Evolutionary conservation across 2,797 vertebrate genomes (phyloP), one percentile per base, ranked within the genome.

Genomic region (Morus bassanus): DNA sequence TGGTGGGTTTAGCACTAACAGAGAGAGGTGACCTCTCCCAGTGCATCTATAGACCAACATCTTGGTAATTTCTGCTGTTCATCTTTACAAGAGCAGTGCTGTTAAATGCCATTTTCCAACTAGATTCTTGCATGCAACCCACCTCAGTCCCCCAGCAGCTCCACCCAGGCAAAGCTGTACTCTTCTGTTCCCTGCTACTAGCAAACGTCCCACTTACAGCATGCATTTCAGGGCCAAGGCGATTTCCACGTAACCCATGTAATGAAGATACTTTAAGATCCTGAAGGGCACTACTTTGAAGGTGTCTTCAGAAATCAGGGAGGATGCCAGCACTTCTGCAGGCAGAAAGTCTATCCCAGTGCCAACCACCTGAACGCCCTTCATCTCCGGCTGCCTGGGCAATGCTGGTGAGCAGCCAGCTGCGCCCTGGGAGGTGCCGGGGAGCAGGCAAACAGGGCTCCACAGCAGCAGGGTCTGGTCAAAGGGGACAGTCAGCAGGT

Each of bases 291-390:
- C 65, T 45, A 41, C 0, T 0, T 3, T 78, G 57, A 88, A 75
- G 7, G 27, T 35, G 16, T 57, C 63, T 79, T 53, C 51, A 68
- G 59, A 75, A 91, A 68, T n/a, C 72, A 64, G 50, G 41, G 59
- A 70, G 23, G 57, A 25, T 76, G 48, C 27, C 46, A 90, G 63
- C 67, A 50, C 30, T 48, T 91, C 54, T 86, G 48, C 57, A 64
- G 77, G 46, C 41, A 91, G 50, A 35, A 64, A 60, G 18, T n/a
- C 24, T 41, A 63, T 19, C 67, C 85, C 59, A 78, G 63, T 2
- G 3, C 63, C 2, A 3, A 9, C 17, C 18, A n/a, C 28, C 28
- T 8, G 4, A 69, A 77, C 0, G 0, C 10, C 27, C 28, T 33
- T 64, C 46, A 28, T 63, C 50, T 50, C 48, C 69, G 73, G 31